These are phyloP conservation scores for Clarias magur DNA, from an alignment of 2,113 vertebrate genomes.

Conservation along the genomic window DNA sequence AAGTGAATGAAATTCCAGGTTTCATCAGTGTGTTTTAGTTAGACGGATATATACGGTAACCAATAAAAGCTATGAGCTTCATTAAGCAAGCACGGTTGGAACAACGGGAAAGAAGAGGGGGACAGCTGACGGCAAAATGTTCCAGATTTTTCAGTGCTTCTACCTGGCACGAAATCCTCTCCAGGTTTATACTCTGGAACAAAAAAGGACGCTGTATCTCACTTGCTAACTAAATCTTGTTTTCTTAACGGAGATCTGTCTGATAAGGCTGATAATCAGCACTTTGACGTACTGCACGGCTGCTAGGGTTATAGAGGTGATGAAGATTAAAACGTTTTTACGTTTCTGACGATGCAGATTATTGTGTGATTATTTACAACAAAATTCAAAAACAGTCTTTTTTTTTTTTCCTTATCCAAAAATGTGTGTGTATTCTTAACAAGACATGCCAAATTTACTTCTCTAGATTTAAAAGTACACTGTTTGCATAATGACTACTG, in stretches of 20 bases:
- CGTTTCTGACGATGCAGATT: not conserved
- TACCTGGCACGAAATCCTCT: not conserved
- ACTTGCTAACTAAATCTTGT: not conserved
- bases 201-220: not conserved
- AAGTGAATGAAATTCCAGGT: not conserved
- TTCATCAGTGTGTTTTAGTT: not conserved
- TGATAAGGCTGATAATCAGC: not conserved
- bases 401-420: not conserved
- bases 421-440: not conserved
- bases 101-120: not conserved
- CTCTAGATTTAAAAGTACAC: not conserved
- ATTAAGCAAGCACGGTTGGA: not conserved
- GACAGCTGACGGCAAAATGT: too few species aligned
- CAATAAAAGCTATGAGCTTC: not conserved
- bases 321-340: conserved; percentile 31
- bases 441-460: not conserved
- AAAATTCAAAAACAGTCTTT: not conserved
- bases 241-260: not conserved
- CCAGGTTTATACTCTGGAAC: not conserved
- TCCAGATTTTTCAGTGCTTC: too few species aligned
- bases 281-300: not conserved
- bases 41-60: not conserved
- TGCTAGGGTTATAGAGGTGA: not conserved
- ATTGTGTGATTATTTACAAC: not conserved
- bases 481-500: not conserved